Evolutionary conservation across 2,888 invertebrate genomes (phyloP), one percentile per base, ranked within the genome.

Genomic region (Dromius quadrimaculatus): DNA sequence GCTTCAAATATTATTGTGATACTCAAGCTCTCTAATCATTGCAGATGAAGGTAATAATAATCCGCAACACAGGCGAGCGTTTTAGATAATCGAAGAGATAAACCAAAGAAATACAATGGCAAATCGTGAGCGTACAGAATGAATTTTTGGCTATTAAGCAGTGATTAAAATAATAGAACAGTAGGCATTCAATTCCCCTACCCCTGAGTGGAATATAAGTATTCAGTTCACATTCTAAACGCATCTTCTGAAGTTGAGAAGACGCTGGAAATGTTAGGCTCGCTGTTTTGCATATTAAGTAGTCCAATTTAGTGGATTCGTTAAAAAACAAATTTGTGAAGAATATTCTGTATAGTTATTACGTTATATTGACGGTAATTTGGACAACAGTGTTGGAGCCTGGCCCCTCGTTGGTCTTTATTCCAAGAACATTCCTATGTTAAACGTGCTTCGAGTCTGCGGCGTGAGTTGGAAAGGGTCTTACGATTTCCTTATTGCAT

Each of bases 251-350:
- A 54, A 54, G 50, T 54, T 54, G 23, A 54, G 50, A 5, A 54
- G 50, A 23, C 13, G 50, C 23, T 23, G 28, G 28, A 54, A 54
- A 54, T 54, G 50, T 54, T 28, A 54, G 28, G 28, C 13, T 54
- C 50, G 36, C 59, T 59, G 59, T 59, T 59, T 59, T 59, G 59
- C 59, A 59, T 59, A 59, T 59, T 59, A 34, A 59, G 59, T 38
- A 28, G 22, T 2, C 59, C 59, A 59, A 59, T 59, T 59, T 59
- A 59, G 34, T 38, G 17, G 36, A 59, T 59, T 36, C 38, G 36
- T 59, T 38, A 38, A 59, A 59, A 59, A 59, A 59, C 59, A 59
- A 59, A 59, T 59, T 59, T 59, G 59, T 36, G 59, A 59, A 59
- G 36, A 59, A 59, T 38, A 59, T 36, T 34, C 36, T 2, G 36